These are phyloP conservation scores for Sepioteuthis lessoniana DNA, from an alignment of 2,888 invertebrate genomes.

Conservation along the genomic window DNA sequence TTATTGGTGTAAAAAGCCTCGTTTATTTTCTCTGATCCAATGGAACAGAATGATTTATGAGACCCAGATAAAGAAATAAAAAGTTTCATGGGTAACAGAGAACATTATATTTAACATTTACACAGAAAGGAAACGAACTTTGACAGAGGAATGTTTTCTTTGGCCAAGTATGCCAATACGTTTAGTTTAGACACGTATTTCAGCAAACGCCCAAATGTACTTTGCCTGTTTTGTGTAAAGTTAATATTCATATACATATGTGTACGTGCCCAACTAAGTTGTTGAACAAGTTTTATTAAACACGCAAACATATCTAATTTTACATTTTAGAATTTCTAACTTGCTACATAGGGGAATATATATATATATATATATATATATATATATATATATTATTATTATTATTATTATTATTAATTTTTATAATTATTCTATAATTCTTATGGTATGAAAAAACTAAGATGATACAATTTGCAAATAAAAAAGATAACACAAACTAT, in stretches of 20 bases:
- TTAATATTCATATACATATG: background rate
- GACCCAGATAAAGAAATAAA: background rate
- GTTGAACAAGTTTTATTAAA: background rate
- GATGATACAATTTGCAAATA: no score
- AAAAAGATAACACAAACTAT: no score
- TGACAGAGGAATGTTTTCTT: background rate
- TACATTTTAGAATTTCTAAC: background rate
- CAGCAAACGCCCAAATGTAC: background rate
- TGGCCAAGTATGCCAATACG: background rate
- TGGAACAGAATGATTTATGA: background rate
- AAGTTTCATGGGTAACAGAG: background rate
- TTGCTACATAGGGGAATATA: background rate
- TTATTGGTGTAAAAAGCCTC: no score
- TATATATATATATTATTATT: slow-evolving; percentile 15
- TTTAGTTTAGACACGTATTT: background rate
- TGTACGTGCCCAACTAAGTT: background rate
- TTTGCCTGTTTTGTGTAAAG: background rate
- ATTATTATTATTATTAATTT: background rate
- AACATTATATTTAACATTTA: background rate
- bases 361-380: slow-evolving; percentile 12
- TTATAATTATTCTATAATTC: background rate
- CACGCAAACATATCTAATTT: background rate
- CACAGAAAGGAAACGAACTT: background rate
- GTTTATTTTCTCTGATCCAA: no score
- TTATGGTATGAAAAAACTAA: no score